Conservation (phyloP, 2,888 invertebrate genomes). For the Nomada fucata region DNA sequence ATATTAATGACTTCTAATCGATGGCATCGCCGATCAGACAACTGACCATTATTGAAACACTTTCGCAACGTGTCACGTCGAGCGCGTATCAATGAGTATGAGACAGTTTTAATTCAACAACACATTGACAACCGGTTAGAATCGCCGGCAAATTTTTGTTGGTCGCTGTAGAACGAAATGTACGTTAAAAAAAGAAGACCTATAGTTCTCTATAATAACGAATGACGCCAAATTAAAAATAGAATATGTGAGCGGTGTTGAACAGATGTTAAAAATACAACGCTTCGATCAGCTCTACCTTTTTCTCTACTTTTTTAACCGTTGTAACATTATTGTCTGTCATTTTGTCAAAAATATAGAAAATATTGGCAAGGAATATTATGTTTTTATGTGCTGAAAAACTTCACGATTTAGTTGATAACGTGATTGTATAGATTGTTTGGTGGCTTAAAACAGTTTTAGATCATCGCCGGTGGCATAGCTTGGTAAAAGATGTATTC, state of each 20-base stretch:
- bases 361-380: too few relatives aligned
- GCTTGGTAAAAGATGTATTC: background rate
- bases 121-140: constrained; percentile 30
- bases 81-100: constrained; percentile 10
- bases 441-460: background rate
- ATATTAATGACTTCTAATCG: constrained; percentile 40
- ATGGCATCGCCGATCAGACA: constrained; percentile 31
- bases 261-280: background rate
- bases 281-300: background rate
- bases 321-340: background rate
- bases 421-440: background rate
- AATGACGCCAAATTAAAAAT: constrained; percentile 30
- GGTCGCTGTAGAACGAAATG: background rate
- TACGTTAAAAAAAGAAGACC: constrained; percentile 15
- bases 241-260: constrained; percentile 8
- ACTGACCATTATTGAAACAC: constrained; percentile 38
- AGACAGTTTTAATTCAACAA: constrained; percentile 29
- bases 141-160: constrained; percentile 9
- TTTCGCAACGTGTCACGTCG: constrained; percentile 23
- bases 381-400: too few relatives aligned
- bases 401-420: background rate
- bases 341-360: too few relatives aligned
- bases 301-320: background rate
- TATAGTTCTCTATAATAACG: constrained; percentile 6
- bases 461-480: too few relatives aligned